Conservation (phyloP, 2,113 vertebrate genomes). For the Brienomyrus longianalis region DNA sequence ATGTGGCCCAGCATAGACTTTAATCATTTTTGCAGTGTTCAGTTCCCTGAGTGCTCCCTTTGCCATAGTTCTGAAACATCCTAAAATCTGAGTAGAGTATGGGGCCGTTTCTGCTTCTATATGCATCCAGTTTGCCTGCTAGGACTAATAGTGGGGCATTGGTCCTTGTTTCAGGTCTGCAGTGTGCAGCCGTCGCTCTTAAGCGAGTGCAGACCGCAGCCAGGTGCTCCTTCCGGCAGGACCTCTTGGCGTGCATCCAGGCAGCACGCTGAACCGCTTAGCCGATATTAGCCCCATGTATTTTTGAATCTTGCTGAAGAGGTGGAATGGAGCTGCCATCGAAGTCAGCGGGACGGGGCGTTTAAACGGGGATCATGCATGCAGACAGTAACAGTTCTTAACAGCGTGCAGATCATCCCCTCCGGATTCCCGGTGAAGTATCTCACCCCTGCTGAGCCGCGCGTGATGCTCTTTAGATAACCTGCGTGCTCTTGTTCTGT, state of each 20-base stretch:
- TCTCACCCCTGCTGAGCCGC: neutral
- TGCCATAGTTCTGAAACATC: neutral
- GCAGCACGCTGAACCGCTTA: neutral
- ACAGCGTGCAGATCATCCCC: neutral
- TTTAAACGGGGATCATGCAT: neutral
- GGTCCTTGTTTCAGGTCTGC: neutral
- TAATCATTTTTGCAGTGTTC: neutral
- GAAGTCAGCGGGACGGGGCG: neutral
- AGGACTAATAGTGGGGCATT: neutral
- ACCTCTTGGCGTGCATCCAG: neutral
- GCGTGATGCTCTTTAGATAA: neutral
- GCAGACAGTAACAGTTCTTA: neutral
- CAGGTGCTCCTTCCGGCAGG: neutral
- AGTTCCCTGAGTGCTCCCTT: neutral
- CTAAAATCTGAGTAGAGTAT: neutral
- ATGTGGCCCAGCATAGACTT: neutral
- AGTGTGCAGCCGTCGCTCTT: neutral
- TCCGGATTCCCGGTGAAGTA: neutral
- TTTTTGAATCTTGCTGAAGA: neutral
- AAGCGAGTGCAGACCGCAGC: neutral
- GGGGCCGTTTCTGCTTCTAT: neutral
- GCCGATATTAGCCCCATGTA: neutral
- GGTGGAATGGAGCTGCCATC: neutral
- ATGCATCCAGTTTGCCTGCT: neutral
- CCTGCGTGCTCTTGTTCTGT: neutral